These are phyloP conservation scores for Myotis davidii DNA, from an alignment of 2,113 vertebrate genomes.

Conservation along the genomic window DNA sequence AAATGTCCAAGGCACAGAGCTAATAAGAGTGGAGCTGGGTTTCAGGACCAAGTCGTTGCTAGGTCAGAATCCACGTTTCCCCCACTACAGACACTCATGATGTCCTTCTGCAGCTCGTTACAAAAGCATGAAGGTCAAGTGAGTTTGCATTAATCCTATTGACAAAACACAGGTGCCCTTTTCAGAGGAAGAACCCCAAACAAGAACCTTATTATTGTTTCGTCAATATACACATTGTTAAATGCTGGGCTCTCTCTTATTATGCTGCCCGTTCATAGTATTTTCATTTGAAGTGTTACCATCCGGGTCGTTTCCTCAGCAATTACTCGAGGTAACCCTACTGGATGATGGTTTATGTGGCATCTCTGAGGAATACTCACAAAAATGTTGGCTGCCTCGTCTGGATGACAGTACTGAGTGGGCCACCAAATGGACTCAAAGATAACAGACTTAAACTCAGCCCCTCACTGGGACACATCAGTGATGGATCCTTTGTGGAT, in stretches of 20 bases:
- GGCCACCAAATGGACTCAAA: neutral
- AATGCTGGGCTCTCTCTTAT: neutral
- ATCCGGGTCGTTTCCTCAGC: neutral
- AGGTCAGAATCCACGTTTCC: neutral
- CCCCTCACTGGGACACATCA: neutral
- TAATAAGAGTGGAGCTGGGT: neutral
- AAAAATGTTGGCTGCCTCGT: neutral
- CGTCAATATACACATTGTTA: neutral
- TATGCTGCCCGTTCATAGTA: too few relatives aligned
- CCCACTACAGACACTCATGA: neutral
- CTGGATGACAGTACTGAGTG: neutral
- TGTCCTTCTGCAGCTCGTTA: neutral
- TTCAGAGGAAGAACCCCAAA: neutral
- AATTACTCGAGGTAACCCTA: neutral
- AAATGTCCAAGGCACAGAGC: neutral
- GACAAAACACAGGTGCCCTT: neutral
- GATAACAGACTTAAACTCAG: neutral
- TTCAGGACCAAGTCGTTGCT: neutral
- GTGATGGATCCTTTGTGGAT: neutral
- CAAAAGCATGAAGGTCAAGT: neutral
- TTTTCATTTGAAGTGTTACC: neutral
- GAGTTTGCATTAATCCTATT: neutral
- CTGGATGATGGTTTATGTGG: neutral
- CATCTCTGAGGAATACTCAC: neutral
- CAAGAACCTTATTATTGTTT: neutral